phyloP scores from a whole-genome alignment of 2,888 invertebrate genomes.

The Euclidia mi region DNA sequence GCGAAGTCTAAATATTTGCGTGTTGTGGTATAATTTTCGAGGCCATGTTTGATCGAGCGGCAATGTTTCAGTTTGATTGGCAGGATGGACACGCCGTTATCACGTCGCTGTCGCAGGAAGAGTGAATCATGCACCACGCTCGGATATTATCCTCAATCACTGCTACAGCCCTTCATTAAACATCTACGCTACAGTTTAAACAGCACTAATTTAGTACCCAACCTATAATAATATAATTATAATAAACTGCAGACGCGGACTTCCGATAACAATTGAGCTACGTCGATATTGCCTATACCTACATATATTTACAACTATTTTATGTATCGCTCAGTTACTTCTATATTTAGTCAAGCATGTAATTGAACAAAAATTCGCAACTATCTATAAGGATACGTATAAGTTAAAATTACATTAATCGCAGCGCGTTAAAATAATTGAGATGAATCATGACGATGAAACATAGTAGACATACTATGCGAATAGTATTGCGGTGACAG shows the following conservation, averaged over 20 bases:
- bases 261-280: constrained; percentile 33
- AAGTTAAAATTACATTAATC: constrained; percentile 53
- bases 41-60: constrained; percentile 72
- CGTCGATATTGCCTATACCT: constrained; percentile 13
- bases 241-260: constrained; percentile 23
- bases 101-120: constrained; percentile 82
- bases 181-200: constrained; percentile 59
- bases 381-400: constrained; percentile 51
- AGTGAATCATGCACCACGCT: constrained; percentile 78
- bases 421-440: constrained; percentile 53
- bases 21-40: constrained; percentile 66
- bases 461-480: constrained; percentile 56
- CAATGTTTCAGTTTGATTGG: constrained; percentile 82
- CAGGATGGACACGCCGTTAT: constrained; percentile 87
- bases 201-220: constrained; percentile 49
- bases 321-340: too few species aligned
- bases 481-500: constrained; percentile 70
- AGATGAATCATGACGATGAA: constrained; percentile 65
- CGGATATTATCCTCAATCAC: constrained; percentile 82
- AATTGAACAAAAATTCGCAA: constrained; percentile 18
- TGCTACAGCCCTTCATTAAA: constrained; percentile 71
- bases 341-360: constrained; percentile 15
- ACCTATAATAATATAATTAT: constrained; percentile 30
- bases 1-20: constrained; percentile 69
- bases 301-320: constrained; percentile 7